A percentile compares a stretch with the other conserved stretches of the same genome.
Conservation (phyloP, 2,797 vertebrate genomes). For the Meriones psammophilus region DNA sequence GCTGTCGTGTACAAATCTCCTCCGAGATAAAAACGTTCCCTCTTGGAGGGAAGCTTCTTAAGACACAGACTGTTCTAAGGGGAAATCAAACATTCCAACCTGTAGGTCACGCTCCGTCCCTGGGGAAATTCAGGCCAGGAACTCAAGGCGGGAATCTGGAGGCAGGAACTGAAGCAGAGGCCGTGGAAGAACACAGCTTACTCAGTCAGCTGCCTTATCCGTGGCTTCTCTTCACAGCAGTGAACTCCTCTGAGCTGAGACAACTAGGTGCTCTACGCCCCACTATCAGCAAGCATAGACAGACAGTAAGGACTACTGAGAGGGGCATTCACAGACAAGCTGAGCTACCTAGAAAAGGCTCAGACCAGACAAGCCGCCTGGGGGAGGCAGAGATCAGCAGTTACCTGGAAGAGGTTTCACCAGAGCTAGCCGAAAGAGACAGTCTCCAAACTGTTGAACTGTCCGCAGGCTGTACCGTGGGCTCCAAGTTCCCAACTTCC, state of each 20-base stretch:
- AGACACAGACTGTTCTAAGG: background rate
- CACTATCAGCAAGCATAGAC: background rate
- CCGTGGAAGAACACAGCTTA: background rate
- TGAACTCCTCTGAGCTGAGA: background rate
- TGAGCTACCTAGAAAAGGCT: background rate
- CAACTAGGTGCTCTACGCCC: background rate
- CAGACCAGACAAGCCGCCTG: background rate
- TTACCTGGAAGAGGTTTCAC: background rate
- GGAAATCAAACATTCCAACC: background rate
- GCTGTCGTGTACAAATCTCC: background rate
- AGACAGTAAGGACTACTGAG: background rate
- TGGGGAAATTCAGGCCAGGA: background rate
- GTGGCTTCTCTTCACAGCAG: background rate
- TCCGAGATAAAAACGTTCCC: background rate
- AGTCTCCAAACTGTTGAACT: background rate
- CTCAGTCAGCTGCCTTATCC: background rate
- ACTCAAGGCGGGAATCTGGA: background rate
- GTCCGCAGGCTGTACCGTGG: too few relatives aligned
- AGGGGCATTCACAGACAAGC: background rate
- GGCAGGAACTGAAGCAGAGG: background rate
- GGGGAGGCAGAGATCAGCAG: background rate
- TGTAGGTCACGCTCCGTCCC: background rate
- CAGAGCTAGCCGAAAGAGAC: too few relatives aligned
- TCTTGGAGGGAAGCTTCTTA: background rate
- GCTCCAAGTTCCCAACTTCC: background rate